A percentile compares a stretch with the other conserved stretches of the same genome.
phyloP scores from a whole-genome alignment of 1,140 invertebrate species.

The Drosophila erecta region DNA sequence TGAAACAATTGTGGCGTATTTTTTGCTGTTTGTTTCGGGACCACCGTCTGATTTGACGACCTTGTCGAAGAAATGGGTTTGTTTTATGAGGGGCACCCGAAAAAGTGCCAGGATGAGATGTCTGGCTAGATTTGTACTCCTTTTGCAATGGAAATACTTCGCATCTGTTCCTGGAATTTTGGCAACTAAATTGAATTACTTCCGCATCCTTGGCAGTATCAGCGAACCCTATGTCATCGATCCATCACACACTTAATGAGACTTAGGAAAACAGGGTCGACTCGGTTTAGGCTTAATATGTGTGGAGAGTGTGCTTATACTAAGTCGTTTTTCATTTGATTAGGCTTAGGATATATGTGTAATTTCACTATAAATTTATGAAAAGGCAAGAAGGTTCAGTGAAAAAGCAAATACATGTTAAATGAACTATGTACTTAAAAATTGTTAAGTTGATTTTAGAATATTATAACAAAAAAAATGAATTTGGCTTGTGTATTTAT shows the following conservation, averaged over 20 bases:
- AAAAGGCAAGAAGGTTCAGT: too few relatives aligned
- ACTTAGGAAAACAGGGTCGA: background rate
- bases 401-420: too few relatives aligned
- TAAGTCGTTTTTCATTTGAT: background rate
- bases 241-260: constrained; percentile 15
- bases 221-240: constrained; percentile 23
- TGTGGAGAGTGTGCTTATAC: too few relatives aligned
- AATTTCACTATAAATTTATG: too few relatives aligned
- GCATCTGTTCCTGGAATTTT: constrained; percentile 21
- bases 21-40: constrained; percentile 26
- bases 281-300: background rate
- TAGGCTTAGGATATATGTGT: background rate
- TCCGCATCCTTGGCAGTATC: constrained; percentile 26
- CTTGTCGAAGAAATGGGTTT: constrained; percentile 46
- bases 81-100: constrained; percentile 46
- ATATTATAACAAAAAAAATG: too few relatives aligned
- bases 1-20: constrained; percentile 59
- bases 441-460: too few relatives aligned
- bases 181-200: constrained; percentile 36
- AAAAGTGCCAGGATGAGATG: constrained; percentile 5
- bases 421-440: too few relatives aligned
- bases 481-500: background rate
- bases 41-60: constrained; percentile 62
- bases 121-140: constrained; percentile 18
- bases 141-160: constrained; percentile 37